Percentiles rank a stretch among this genome's conserved stretches.
phyloP scores from a whole-genome alignment of 1,140 invertebrate species.

The Mercenaria mercenaria region DNA sequence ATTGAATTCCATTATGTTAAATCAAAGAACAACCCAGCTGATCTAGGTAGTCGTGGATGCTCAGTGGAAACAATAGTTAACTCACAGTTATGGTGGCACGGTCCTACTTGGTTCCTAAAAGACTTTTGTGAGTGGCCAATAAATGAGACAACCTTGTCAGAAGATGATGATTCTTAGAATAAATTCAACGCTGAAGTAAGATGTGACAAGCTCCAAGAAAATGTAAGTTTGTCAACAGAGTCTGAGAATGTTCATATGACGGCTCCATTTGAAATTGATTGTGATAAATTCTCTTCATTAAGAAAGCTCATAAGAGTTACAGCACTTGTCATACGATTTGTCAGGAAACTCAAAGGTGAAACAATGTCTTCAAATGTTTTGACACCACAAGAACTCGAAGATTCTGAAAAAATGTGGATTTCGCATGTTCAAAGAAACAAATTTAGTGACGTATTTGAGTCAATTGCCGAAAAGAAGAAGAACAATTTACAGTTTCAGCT shows the following conservation, averaged over 20 bases:
- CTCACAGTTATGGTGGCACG: not conserved
- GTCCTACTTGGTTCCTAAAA: not conserved
- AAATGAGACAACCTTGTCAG: not conserved
- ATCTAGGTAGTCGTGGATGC: not conserved
- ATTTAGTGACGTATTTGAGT: not conserved
- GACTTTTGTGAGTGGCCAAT: not conserved
- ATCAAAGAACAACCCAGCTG: slow-evolving; percentile 5
- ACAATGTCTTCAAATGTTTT: not conserved
- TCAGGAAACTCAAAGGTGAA: not conserved
- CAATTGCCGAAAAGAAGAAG: not conserved
- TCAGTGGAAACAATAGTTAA: not conserved
- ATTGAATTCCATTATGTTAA: not conserved
- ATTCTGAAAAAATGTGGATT: not conserved
- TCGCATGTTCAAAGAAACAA: not conserved
- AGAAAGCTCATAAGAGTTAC: not conserved
- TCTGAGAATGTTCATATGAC: not conserved
- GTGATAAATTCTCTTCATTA: not conserved
- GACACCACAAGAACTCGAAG: not conserved
- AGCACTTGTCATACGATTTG: not conserved
- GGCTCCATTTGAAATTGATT: not conserved
- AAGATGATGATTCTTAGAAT: not conserved
- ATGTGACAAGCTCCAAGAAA: too few relatives aligned
- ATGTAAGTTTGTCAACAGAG: not conserved
- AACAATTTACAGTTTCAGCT: not conserved
- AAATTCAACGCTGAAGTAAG: too few relatives aligned